Base-by-base conservation (phyloP, 2,888 invertebrate species). In the Platycnemis pennipes region DNA sequence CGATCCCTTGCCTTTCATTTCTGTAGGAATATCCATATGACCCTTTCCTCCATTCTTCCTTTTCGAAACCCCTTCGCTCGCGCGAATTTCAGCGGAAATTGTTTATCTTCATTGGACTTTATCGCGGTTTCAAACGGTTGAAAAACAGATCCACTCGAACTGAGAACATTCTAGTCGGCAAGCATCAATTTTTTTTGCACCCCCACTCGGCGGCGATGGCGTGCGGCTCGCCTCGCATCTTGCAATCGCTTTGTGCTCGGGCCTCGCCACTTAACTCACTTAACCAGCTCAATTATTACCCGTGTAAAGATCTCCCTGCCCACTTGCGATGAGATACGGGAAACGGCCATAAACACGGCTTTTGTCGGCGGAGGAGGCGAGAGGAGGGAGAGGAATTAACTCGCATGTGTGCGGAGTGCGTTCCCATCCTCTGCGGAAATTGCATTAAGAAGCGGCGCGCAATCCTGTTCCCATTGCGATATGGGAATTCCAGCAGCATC, bases 231-330 rank as follows among this genome's bases (percentile, higher is more conserved):
- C 37, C 37, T 77, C 77, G 77, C 37, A 77, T 77, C 77, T 77
- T 77, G 77, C 77, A 77, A 77, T 77, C 77, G 77, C 77, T 77
- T 77, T 77, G 77, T 37, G 37, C 77, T 77, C 77, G 37, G 37
- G 77, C 13, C 37, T 77, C 77, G 77, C 77, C 77, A 77, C 77
- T 77, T 77, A 77, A 77, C 77, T 77, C 77, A 77, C 77, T 77
- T 77, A 77, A 77, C 77, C 77, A 37, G 2, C 77, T 77, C 37
- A 77, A 77, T 77, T 77, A 77, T 26, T 77, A 77, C 77, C 37
- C 77, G 37, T 8, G 77, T 31, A 37, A 77, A 31, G 77, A 77
- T 11, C 77, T 31, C 37, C 7, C 63, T 63, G 37, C 16, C 13
- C 77, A 77, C 77, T 16, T 37, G 77, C 77, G 37, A 37, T 63